These are phyloP conservation scores for Neoscelio sp. DNA, from an alignment of 2,888 invertebrate genomes.

Conservation along the genomic window DNA sequence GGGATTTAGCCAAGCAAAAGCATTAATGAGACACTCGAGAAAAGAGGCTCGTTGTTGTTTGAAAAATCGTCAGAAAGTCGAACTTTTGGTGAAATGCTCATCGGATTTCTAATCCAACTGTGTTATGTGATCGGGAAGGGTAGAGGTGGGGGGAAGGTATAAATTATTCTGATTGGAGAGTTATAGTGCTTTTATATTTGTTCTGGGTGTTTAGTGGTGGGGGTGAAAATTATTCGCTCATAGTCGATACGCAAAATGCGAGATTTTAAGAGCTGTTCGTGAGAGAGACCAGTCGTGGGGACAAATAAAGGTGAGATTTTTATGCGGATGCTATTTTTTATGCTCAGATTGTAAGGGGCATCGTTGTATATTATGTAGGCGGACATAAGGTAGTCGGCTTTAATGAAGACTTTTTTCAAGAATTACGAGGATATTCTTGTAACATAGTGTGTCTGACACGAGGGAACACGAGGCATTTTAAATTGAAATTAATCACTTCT, in stretches of 20 bases:
- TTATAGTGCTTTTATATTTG: slow-evolving; percentile 9
- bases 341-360: no score
- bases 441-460: no score
- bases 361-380: no score
- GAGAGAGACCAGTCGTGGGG: slow-evolving; percentile 12
- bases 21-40: slow-evolving; percentile 15
- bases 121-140: slow-evolving; percentile 7
- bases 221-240: slow-evolving; percentile 19
- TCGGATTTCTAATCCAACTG: slow-evolving; percentile 8
- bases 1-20: neutral
- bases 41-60: slow-evolving; percentile 5
- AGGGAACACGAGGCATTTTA: no score
- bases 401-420: no score
- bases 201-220: slow-evolving; percentile 21
- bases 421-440: no score
- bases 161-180: slow-evolving; percentile 19
- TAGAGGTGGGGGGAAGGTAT: slow-evolving; percentile 6
- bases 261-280: slow-evolving; percentile 26
- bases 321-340: no score
- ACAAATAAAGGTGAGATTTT: slow-evolving; percentile 33
- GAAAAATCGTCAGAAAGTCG: slow-evolving; percentile 14
- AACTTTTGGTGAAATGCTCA: slow-evolving; percentile 20
- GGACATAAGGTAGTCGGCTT: no score
- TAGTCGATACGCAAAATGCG: slow-evolving; percentile 51
- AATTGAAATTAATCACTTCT: no score